Evolutionary conservation across 1,140 invertebrate genomes (phyloP).

Genomic region (Caerostris extrusa): DNA sequence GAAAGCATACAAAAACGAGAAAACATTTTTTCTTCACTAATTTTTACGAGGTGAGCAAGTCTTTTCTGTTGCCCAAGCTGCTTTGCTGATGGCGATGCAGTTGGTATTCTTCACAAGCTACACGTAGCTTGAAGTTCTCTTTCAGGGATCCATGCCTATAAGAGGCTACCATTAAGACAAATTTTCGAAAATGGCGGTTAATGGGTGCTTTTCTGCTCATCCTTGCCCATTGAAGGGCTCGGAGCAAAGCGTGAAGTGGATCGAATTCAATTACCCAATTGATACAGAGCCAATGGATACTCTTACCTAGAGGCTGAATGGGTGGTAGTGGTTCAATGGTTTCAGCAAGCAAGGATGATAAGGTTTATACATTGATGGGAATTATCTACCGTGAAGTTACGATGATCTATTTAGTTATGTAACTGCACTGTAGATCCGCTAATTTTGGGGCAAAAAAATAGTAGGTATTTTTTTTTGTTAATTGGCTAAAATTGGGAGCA

Average conservation of each 20-base stretch:
- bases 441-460: too few species aligned
- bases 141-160: not conserved
- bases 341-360: not conserved
- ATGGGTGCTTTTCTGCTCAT: not conserved
- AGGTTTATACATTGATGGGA: not conserved
- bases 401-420: not conserved
- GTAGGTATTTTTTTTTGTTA: too few species aligned
- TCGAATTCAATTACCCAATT: not conserved
- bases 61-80: not conserved
- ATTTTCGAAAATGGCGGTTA: conserved; percentile 2
- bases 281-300: not conserved
- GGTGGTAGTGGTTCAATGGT: not conserved
- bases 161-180: not conserved
- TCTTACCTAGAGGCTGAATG: not conserved
- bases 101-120: not conserved
- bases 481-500: too few species aligned
- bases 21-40: too few species aligned
- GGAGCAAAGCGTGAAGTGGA: not conserved
- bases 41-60: not conserved
- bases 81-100: not conserved
- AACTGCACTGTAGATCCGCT: too few species aligned
- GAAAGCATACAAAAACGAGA: too few species aligned
- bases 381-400: not conserved
- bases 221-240: not conserved
- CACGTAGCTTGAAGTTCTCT: not conserved